Percentiles rank a stretch among this genome's conserved stretches.
These are phyloP conservation scores for Drosophila tsacasi DNA, from an alignment of 1,140 invertebrate genomes.

Conservation along the genomic window DNA sequence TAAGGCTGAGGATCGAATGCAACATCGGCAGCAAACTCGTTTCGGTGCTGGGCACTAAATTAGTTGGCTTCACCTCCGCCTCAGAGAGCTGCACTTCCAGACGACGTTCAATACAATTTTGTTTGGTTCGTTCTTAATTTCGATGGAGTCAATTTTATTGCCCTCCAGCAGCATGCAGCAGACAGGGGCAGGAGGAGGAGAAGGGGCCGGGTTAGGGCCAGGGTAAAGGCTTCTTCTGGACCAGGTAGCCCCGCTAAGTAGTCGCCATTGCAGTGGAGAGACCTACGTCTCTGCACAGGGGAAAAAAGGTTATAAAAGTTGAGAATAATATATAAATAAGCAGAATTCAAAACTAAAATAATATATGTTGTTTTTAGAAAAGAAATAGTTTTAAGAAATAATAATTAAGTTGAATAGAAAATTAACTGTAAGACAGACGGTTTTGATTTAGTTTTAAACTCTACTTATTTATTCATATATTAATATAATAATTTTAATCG, in stretches of 20 bases:
- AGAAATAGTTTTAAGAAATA: too few species aligned
- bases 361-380: too few species aligned
- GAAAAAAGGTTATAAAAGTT: background rate
- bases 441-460: too few species aligned
- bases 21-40: conserved; percentile 63
- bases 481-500: too few species aligned
- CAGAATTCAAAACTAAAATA: too few species aligned
- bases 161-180: conserved; percentile 21
- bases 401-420: too few species aligned
- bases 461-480: too few species aligned
- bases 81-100: too few species aligned
- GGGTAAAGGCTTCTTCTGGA: conserved; percentile 16
- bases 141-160: conserved; percentile 82
- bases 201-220: too few species aligned
- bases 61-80: conserved; percentile 62
- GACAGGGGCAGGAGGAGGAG: background rate
- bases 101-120: conserved; percentile 79
- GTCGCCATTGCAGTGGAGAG: conserved; percentile 35
- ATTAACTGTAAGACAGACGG: too few species aligned
- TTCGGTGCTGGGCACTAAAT: conserved; percentile 77
- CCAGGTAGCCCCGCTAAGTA: conserved; percentile 65
- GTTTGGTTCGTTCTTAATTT: conserved; percentile 76
- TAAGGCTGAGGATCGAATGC: conserved; percentile 13
- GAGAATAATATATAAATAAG: too few species aligned
- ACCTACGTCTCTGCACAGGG: background rate